Conservation (phyloP, 2,888 invertebrate species). For the Acronicta leporina region DNA sequence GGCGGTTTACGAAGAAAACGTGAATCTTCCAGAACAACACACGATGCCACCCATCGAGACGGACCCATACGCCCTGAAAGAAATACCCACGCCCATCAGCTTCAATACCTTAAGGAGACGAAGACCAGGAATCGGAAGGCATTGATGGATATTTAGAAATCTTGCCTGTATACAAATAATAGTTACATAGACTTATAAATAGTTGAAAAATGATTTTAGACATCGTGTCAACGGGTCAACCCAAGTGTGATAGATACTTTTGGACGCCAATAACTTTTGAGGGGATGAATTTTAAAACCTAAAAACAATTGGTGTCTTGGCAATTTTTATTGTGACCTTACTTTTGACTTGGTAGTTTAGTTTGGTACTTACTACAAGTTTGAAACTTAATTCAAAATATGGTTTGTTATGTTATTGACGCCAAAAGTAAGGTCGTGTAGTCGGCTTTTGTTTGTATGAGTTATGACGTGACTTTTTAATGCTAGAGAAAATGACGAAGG, state of each 20-base stretch:
- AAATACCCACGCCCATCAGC: conserved; percentile 81
- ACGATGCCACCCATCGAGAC: conserved; percentile 76
- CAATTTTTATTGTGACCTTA: no score
- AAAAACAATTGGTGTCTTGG: no score
- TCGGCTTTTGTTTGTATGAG: no score
- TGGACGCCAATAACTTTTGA: no score
- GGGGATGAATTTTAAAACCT: no score
- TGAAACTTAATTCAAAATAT: no score
- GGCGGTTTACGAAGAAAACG: conserved; percentile 83
- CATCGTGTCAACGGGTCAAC: background rate
- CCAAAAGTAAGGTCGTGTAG: no score
- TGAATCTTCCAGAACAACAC: conserved; percentile 72
- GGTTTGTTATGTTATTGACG: no score
- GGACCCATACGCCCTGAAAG: conserved; percentile 81
- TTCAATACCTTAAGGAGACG: conserved; percentile 68
- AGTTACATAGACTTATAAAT: conserved; percentile 1
- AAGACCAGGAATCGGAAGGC: conserved; percentile 61
- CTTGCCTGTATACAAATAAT: conserved; percentile 25
- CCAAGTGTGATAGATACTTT: background rate
- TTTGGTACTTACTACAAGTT: no score
- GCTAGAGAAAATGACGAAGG: no score
- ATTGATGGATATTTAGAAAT: conserved; percentile 28
- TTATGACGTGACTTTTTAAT: no score
- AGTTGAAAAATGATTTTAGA: conserved; percentile 3
- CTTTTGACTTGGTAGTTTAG: no score